These are phyloP conservation scores for Troides helena DNA, from an alignment of 2,888 invertebrate genomes.

Conservation along the genomic window DNA sequence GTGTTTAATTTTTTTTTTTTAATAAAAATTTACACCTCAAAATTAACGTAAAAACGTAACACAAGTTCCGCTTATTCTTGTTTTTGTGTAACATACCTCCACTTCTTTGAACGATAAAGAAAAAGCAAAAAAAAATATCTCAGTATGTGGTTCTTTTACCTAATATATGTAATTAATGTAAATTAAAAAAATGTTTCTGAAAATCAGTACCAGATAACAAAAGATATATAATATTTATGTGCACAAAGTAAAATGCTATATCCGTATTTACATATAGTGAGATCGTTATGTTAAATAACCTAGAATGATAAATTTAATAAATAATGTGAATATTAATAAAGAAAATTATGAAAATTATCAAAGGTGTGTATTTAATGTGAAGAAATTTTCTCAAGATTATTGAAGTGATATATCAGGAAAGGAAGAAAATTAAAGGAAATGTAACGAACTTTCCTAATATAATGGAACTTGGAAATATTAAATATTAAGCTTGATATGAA, in stretches of 20 bases:
- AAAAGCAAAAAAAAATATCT: background rate
- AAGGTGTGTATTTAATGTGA: too few relatives aligned
- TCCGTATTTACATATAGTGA: background rate
- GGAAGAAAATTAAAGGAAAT: too few relatives aligned
- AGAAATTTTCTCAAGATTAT: too few relatives aligned
- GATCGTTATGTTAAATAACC: background rate
- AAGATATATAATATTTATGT: background rate
- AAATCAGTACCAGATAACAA: background rate
- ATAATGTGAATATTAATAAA: background rate
- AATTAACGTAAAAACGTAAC: background rate
- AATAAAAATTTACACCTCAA: background rate
- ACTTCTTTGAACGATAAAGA: background rate
- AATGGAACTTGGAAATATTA: too few relatives aligned
- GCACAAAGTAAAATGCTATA: background rate
- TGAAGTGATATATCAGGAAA: too few relatives aligned
- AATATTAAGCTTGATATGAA: too few relatives aligned
- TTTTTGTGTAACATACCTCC: background rate
- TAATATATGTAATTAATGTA: background rate
- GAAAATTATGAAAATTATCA: too few relatives aligned
- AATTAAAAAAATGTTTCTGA: background rate
- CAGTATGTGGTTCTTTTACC: background rate
- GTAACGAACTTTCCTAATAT: too few relatives aligned
- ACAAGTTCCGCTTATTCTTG: background rate
- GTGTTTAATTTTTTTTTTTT: conserved; percentile 50
- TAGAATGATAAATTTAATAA: background rate